Percentiles rank a stretch among this genome's conserved stretches.
phyloP scores from a whole-genome alignment of 2,888 invertebrate genomes.

The Ornithoptera alexandrae region DNA sequence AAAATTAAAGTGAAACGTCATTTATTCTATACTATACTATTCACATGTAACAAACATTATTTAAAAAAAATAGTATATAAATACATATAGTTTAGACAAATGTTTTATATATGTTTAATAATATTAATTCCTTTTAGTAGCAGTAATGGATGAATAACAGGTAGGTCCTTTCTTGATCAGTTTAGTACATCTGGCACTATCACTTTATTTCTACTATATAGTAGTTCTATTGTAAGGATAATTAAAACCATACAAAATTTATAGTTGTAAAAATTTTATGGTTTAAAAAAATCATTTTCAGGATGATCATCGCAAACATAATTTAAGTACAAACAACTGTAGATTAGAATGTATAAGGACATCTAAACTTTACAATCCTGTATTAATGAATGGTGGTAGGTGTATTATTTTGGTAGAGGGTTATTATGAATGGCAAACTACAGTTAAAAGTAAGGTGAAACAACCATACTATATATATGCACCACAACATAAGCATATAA shows the following conservation, averaged over 20 bases:
- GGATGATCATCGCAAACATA: constrained; percentile 83
- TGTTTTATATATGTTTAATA: too few species aligned
- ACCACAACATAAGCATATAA: constrained; percentile 75
- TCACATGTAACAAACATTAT: background rate
- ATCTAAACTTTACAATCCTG: constrained; percentile 85
- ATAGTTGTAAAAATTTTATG: too few species aligned
- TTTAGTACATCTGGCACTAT: too few species aligned
- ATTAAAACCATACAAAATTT: too few species aligned
- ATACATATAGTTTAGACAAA: background rate
- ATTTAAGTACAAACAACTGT: constrained; percentile 88
- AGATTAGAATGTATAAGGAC: constrained; percentile 84
- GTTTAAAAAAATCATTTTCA: constrained; percentile 38
- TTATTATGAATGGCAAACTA: constrained; percentile 90
- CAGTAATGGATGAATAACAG: too few species aligned
- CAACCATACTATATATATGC: constrained; percentile 88
- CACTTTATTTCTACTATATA: too few species aligned
- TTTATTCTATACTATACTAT: background rate
- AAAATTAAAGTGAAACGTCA: too few species aligned
- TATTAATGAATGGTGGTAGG: constrained; percentile 84
- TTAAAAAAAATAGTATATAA: background rate
- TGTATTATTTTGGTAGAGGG: constrained; percentile 90
- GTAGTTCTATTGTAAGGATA: too few species aligned
- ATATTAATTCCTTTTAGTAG: too few species aligned
- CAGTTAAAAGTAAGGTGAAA: constrained; percentile 78
- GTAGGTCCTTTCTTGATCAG: too few species aligned